These are phyloP conservation scores for Stenolophus ochropezus DNA, from an alignment of 2,888 invertebrate species.

Conservation along the genomic window DNA sequence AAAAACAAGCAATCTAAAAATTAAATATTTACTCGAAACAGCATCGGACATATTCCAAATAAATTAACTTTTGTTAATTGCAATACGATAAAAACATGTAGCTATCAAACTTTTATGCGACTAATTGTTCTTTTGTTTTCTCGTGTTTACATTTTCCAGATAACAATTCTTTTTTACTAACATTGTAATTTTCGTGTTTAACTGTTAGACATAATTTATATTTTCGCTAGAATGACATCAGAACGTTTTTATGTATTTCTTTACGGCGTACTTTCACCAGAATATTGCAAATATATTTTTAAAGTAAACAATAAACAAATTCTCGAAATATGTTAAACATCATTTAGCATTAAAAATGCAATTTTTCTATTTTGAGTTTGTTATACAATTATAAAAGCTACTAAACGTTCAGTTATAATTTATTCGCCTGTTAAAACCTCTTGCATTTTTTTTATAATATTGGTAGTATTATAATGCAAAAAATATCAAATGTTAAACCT, in stretches of 20 bases:
- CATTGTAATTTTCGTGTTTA: background rate
- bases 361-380: too few species aligned
- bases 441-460: too few species aligned
- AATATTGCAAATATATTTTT: background rate
- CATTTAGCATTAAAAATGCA: too few species aligned
- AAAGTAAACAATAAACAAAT: background rate
- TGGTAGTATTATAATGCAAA: too few species aligned
- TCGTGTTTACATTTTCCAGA: slow-evolving; percentile 1
- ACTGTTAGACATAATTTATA: background rate
- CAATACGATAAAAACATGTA: slow-evolving; percentile 8
- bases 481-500: too few species aligned
- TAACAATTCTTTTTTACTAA: background rate
- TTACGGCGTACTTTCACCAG: background rate
- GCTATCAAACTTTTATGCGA: slow-evolving; percentile 23
- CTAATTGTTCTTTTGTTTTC: slow-evolving; percentile 24
- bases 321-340: background rate
- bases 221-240: background rate
- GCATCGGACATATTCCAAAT: slow-evolving; percentile 46
- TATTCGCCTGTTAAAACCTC: too few species aligned
- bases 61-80: slow-evolving; percentile 52
- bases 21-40: slow-evolving; percentile 50
- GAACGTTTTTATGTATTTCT: background rate
- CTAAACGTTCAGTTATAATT: too few species aligned
- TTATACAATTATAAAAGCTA: too few species aligned
- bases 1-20: slow-evolving; percentile 58